Base-by-base conservation (phyloP, 2,888 invertebrate genomes). In the Drosophila picticornis region DNA sequence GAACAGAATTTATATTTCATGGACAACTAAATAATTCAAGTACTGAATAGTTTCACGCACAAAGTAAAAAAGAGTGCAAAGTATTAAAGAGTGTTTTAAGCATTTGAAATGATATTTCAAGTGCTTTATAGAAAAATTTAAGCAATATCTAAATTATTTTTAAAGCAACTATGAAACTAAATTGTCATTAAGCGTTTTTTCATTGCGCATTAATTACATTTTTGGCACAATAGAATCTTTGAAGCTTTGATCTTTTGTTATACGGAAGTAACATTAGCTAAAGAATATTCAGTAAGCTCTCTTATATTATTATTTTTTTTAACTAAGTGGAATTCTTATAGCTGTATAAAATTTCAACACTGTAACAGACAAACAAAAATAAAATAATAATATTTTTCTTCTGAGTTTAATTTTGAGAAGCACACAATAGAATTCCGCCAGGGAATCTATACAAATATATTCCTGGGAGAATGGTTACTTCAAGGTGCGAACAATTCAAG, bases 1-100 rank as follows among this genome's bases (percentile, higher is more conserved):
- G 16, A 40, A 57, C 57, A 16, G n/a, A 31, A 40, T 57, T 22
- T 40, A 43, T 43, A 57, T 29, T 43, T 57, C 16, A 57, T 43
- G 40, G 16, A 40, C 27, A 36, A 22, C 19, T 19, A n/a, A 38
- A n/a, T 29, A 4, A 38, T 13, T 22, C 1, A 22, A 29, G 9
- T 13, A 4, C 29, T 57, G 2, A 31, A 29, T 38, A 29, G 38
- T 55, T 55, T 11, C 3, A 2, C 25, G 19, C 25, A 34, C 19
- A 55, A 27, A 27, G n/a, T n/a, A n/a, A n/a, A n/a, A n/a, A n/a
- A n/a, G n/a, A 46, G 22, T 0, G 25, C 7, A 25, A 16, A 46
- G 25, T 1, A 16, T 16, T 25, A 9, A 16, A 46, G 25, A 25
- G 4, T 4, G 22, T n/a, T 32, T 22, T 9, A 1, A 4, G 52